Conservation (phyloP, 2,113 vertebrate species). For the Carassius carassius region DNA sequence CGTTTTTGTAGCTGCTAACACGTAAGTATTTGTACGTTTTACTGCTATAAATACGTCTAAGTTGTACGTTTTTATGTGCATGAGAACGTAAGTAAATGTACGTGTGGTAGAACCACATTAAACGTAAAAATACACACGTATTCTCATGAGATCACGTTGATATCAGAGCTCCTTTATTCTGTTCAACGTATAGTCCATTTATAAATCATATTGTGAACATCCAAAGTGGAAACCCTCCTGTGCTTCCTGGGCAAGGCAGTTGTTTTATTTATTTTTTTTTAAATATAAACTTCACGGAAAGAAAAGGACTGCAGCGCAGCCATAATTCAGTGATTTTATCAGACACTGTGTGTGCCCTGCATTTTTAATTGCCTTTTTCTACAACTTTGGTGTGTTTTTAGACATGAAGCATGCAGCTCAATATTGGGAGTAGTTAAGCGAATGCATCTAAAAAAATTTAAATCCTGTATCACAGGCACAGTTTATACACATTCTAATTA, state of each 20-base stretch:
- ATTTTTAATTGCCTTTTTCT: not conserved
- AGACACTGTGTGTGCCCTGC: not conserved
- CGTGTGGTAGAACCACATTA: too few species aligned
- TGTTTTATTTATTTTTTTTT: not conserved
- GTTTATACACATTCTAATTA: not conserved
- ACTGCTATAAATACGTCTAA: too few species aligned
- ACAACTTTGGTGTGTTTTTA: not conserved
- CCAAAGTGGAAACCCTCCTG: not conserved
- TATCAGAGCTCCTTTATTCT: not conserved
- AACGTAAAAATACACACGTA: too few species aligned
- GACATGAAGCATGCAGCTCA: not conserved
- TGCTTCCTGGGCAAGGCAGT: not conserved
- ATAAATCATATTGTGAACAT: constrained; percentile 19
- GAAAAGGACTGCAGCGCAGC: not conserved
- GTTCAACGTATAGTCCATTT: not conserved
- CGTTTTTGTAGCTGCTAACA: too few species aligned
- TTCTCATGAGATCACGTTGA: too few species aligned
- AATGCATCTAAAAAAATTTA: not conserved
- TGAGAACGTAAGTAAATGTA: too few species aligned
- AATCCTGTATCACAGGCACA: not conserved
- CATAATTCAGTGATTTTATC: constrained; percentile 35
- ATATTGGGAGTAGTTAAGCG: not conserved
- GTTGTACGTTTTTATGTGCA: too few species aligned
- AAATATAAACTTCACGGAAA: not conserved
- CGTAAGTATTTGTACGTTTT: too few species aligned